Evolutionary conservation across 2,797 vertebrate genomes (phyloP).

Genomic region (Sardinella longiceps): DNA sequence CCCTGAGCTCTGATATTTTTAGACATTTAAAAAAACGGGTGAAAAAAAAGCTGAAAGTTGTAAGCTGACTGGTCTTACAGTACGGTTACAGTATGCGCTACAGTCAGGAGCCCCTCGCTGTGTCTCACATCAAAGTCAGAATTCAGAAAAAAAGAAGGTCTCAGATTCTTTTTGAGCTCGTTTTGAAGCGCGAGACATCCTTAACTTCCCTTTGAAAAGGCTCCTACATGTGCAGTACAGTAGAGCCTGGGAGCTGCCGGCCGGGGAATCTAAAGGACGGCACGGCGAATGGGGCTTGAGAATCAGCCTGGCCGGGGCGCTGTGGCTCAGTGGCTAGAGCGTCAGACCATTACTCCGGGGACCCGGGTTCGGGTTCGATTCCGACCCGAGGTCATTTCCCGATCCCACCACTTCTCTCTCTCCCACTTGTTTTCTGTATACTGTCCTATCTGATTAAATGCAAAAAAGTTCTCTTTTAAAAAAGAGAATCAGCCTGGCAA

Average conservation of each 20-base stretch:
- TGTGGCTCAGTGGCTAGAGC: no score
- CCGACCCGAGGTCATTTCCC: no score
- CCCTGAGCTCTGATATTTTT: background rate
- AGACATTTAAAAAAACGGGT: background rate
- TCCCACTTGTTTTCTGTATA: no score
- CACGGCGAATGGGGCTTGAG: background rate
- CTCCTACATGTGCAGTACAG: no score
- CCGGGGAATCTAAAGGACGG: background rate
- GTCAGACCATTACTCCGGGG: no score
- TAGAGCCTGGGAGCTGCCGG: background rate
- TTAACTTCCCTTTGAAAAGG: background rate
- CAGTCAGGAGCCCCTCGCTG: background rate
- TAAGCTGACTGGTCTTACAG: background rate
- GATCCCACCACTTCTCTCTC: no score
- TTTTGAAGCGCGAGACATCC: background rate
- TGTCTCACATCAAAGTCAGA: conserved; percentile 15
- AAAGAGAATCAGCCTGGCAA: no score
- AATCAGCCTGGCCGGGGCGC: background rate
- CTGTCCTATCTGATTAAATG: no score
- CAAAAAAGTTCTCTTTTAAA: no score
- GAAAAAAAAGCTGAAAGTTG: background rate
- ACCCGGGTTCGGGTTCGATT: no score
- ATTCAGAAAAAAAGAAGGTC: background rate
- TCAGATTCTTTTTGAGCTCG: background rate
- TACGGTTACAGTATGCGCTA: background rate